A percentile compares a stretch with the other conserved stretches of the same genome.
phyloP scores from a whole-genome alignment of 1,140 invertebrate species.

The Centruroides sculpturatus region DNA sequence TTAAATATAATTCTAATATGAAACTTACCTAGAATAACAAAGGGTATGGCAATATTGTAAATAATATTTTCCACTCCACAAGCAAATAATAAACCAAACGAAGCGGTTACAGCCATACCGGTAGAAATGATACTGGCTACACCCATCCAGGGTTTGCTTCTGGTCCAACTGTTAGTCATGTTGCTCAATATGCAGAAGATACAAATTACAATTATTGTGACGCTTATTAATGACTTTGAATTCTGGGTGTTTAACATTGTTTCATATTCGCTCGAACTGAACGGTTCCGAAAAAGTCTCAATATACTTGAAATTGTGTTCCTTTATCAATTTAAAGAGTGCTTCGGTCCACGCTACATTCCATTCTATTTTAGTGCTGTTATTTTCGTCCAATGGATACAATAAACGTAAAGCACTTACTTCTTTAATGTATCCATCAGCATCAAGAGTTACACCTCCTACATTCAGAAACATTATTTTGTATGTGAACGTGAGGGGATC shows the following conservation, averaged over 20 bases:
- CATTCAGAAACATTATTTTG: conserved; percentile 67
- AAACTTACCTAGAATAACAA: conserved; percentile 78
- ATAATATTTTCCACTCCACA: conserved; percentile 80
- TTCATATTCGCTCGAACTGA: conserved; percentile 69
- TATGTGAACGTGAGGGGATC: conserved; percentile 69
- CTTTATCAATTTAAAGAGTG: conserved; percentile 55
- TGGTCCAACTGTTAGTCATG: conserved; percentile 67
- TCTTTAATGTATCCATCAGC: conserved; percentile 53
- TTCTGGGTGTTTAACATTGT: conserved; percentile 73
- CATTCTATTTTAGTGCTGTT: conserved; percentile 58
- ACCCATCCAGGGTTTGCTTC: conserved; percentile 78
- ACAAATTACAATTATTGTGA: conserved; percentile 51
- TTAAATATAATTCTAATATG: no score
- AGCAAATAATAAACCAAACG: conserved; percentile 80
- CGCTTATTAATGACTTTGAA: conserved; percentile 69
- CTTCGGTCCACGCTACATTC: conserved; percentile 60
- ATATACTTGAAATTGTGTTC: conserved; percentile 65
- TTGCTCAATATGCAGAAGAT: conserved; percentile 51
- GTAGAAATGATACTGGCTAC: conserved; percentile 81
- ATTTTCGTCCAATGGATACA: conserved; percentile 71
- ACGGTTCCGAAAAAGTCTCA: conserved; percentile 63
- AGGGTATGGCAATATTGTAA: conserved; percentile 85
- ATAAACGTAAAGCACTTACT: conserved; percentile 64
- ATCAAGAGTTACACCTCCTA: conserved; percentile 58
- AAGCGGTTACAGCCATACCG: conserved; percentile 68